Conservation (phyloP, 2,888 invertebrate species). For the Cenopis cana region DNA sequence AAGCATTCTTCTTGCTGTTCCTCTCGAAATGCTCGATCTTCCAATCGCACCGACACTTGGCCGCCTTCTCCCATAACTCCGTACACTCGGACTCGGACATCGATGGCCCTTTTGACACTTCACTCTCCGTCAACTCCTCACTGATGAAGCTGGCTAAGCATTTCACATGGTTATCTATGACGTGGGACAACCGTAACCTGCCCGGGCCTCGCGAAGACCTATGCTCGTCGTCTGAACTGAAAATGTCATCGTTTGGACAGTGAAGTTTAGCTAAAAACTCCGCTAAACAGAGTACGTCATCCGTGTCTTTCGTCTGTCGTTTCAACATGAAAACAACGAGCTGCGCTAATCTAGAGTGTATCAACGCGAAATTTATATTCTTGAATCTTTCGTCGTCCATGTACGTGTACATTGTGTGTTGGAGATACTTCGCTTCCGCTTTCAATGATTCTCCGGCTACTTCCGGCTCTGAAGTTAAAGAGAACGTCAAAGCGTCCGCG, state of each 20-base stretch:
- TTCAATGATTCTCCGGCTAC: conserved; percentile 86
- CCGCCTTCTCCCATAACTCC: conserved; percentile 84
- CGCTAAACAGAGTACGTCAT: conserved; percentile 71
- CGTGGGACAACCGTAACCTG: conserved; percentile 64
- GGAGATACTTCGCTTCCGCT: conserved; percentile 88
- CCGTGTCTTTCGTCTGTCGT: conserved; percentile 72
- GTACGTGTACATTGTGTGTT: conserved; percentile 88
- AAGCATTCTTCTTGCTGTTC: conserved; percentile 80
- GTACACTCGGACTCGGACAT: conserved; percentile 85
- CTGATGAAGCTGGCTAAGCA: conserved; percentile 77
- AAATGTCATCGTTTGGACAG: conserved; percentile 81
- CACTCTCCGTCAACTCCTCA: conserved; percentile 70
- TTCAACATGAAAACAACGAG: conserved; percentile 86
- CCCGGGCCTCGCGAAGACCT: conserved; percentile 67
- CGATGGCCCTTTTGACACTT: conserved; percentile 74
- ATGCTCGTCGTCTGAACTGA: conserved; percentile 85
- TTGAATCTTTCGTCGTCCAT: conserved; percentile 88
- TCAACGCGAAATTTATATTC: conserved; percentile 86
- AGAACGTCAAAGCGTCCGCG: conserved; percentile 86
- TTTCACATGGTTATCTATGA: conserved; percentile 71
- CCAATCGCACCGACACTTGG: conserved; percentile 87
- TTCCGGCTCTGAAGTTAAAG: conserved; percentile 82
- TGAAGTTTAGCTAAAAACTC: conserved; percentile 72
- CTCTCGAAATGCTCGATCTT: conserved; percentile 81
- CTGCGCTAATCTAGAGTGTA: conserved; percentile 88